These are phyloP conservation scores for Tetropium fuscum DNA, from an alignment of 2,888 invertebrate genomes.

Conservation along the genomic window DNA sequence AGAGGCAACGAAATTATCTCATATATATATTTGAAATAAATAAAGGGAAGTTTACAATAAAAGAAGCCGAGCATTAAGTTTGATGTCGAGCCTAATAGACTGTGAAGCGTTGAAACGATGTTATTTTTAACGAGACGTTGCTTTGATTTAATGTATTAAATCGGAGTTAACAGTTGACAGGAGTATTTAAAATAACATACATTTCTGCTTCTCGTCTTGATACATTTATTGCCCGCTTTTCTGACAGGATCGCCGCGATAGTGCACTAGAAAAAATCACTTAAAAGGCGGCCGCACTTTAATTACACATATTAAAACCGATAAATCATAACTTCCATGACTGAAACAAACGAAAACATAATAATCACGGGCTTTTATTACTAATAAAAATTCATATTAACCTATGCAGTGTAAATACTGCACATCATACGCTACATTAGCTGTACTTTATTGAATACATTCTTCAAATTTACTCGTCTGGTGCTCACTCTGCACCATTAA, in stretches of 20 bases:
- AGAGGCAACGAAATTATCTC: not conserved
- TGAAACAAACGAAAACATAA: slow-evolving; percentile 46
- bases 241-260: slow-evolving; percentile 37
- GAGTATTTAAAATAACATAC: slow-evolving; percentile 62
- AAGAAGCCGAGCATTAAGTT: slow-evolving; percentile 36
- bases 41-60: slow-evolving; percentile 33
- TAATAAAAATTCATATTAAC: slow-evolving; percentile 44
- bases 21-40: slow-evolving; percentile 18
- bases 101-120: slow-evolving; percentile 53
- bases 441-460: slow-evolving; percentile 49
- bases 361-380: slow-evolving; percentile 45
- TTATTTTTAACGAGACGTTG: slow-evolving; percentile 57
- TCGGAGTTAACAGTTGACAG: slow-evolving; percentile 60
- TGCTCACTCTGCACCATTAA: slow-evolving; percentile 58
- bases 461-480: slow-evolving; percentile 38
- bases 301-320: slow-evolving; percentile 48
- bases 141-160: slow-evolving; percentile 60
- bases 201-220: slow-evolving; percentile 59
- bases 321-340: slow-evolving; percentile 50
- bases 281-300: slow-evolving; percentile 46
- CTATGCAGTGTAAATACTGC: slow-evolving; percentile 15
- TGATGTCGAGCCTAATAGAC: slow-evolving; percentile 51
- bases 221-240: slow-evolving; percentile 44
- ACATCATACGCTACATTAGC: slow-evolving; percentile 37
- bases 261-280: slow-evolving; percentile 33